Evolutionary conservation across 2,888 invertebrate genomes (phyloP).

Genomic region (Drosophila nr. perissopoda): DNA sequence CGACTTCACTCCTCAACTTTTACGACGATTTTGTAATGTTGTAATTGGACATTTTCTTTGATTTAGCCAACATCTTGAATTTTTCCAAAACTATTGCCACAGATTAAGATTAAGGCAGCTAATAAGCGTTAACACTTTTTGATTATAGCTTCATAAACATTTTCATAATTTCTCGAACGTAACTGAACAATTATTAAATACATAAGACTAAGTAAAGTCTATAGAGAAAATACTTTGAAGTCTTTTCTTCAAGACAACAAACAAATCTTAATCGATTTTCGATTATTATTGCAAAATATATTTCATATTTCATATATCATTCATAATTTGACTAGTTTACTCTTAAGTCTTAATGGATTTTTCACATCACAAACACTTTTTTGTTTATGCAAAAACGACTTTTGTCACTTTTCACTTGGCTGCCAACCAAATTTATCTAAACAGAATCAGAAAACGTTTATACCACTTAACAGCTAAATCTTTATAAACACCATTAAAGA

Average conservation of each 20-base stretch:
- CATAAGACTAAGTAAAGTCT: neutral
- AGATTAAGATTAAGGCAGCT: neutral
- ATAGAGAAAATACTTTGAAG: neutral
- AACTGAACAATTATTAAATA: neutral
- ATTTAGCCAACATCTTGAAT: neutral
- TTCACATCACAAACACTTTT: neutral
- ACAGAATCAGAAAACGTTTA: conserved; percentile 36
- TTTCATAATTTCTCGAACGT: neutral
- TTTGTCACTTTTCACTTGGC: conserved; percentile 2
- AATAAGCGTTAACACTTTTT: neutral
- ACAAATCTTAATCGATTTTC: neutral
- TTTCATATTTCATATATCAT: neutral
- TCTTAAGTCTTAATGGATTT: neutral
- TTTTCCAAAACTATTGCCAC: neutral
- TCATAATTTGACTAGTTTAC: neutral
- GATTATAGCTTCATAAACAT: neutral
- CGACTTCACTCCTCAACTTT: neutral
- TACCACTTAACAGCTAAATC: conserved; percentile 52
- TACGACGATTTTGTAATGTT: neutral
- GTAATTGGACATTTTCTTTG: neutral
- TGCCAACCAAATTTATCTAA: conserved; percentile 40
- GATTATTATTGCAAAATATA: neutral
- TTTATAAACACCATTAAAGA: conserved; percentile 61
- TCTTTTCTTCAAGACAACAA: neutral
- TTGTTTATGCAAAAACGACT: conserved; percentile 15